These are phyloP conservation scores for Andrena flavipes DNA, from an alignment of 2,888 invertebrate species.

Conservation along the genomic window DNA sequence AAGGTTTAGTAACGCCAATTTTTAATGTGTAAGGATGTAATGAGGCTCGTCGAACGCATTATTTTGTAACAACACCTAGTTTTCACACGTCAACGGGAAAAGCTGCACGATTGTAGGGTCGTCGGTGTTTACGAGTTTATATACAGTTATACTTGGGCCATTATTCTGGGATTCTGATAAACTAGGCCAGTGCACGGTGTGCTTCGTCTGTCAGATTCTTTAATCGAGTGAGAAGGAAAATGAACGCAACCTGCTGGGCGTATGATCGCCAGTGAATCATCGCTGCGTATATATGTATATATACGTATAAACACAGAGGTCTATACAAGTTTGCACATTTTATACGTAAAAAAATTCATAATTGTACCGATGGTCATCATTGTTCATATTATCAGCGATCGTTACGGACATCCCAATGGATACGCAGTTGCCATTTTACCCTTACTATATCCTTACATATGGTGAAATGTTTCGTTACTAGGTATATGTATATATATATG, in stretches of 20 bases:
- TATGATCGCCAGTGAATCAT: slow-evolving; percentile 49
- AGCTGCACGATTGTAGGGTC: slow-evolving; percentile 64
- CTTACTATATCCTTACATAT: slow-evolving; percentile 81
- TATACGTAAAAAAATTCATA: slow-evolving; percentile 74
- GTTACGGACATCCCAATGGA: slow-evolving; percentile 52
- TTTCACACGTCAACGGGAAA: slow-evolving; percentile 54
- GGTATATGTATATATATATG: slow-evolving; percentile 78
- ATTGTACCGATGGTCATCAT: slow-evolving; percentile 65
- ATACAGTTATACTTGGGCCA: slow-evolving; percentile 63
- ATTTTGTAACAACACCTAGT: slow-evolving; percentile 55
- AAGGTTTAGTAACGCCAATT: slow-evolving; percentile 77
- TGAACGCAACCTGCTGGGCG: slow-evolving; percentile 31
- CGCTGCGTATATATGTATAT: slow-evolving; percentile 67
- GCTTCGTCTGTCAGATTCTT: slow-evolving; percentile 51
- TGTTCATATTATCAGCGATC: slow-evolving; percentile 69
- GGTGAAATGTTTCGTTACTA: slow-evolving; percentile 79
- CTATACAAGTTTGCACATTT: slow-evolving; percentile 76
- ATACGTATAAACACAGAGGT: slow-evolving; percentile 70
- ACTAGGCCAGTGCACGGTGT: slow-evolving; percentile 45
- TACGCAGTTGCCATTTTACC: slow-evolving; percentile 56
- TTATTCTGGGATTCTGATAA: slow-evolving; percentile 51
- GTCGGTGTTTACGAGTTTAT: slow-evolving; percentile 73
- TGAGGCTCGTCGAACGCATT: slow-evolving; percentile 69
- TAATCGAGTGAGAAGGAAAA: slow-evolving; percentile 28
- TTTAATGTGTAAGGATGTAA: slow-evolving; percentile 79